Evolutionary conservation across 2,113 vertebrate species (phyloP).

Genomic region (Erythrocercus mccallii): DNA sequence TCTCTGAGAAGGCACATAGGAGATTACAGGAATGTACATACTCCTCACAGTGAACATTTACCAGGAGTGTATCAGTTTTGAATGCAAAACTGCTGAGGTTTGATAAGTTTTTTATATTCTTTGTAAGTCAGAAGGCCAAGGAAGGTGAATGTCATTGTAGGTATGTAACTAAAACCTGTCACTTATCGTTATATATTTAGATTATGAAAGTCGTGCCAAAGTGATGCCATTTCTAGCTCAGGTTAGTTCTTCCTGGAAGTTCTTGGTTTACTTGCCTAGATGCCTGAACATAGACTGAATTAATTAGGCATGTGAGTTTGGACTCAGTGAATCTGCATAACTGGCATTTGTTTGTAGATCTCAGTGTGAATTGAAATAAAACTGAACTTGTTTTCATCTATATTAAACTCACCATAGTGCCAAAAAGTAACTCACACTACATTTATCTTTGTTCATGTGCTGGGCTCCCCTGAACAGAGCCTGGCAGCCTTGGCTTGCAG

Average conservation of each 20-base stretch:
- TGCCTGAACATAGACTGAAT: not conserved
- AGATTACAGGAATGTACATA: accelerated
- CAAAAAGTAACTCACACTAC: not conserved
- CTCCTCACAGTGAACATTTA: not conserved
- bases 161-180: not conserved
- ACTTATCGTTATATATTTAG: not conserved
- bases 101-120: not conserved
- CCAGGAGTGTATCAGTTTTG: not conserved
- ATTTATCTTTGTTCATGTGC: not conserved
- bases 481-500: not conserved
- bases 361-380: not conserved
- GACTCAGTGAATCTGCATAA: not conserved
- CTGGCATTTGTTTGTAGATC: not conserved
- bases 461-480: not conserved
- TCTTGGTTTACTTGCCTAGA: not conserved
- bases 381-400: not conserved
- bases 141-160: not conserved
- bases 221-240: not conserved
- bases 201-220: not conserved
- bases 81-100: not conserved
- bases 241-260: not conserved
- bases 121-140: not conserved
- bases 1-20: not conserved
- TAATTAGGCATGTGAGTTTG: not conserved
- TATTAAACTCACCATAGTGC: not conserved